These are phyloP conservation scores for Epinephelus cyanopodus DNA, from an alignment of 2,113 vertebrate genomes.

Conservation along the genomic window DNA sequence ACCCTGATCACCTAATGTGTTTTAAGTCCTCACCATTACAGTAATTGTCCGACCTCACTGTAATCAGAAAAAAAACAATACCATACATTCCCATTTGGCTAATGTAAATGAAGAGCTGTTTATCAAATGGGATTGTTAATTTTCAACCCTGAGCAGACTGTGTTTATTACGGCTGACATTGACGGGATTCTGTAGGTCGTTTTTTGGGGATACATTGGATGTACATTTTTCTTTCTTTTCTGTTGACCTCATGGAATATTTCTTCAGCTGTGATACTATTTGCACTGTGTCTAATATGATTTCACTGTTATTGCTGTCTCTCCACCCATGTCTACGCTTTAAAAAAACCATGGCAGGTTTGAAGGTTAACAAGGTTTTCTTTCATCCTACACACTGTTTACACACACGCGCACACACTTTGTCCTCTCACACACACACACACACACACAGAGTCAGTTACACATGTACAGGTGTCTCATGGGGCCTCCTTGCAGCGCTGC, in stretches of 20 bases:
- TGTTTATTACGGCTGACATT: neutral
- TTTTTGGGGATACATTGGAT: neutral
- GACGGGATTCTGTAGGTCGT: neutral
- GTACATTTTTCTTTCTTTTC: neutral
- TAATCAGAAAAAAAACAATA: slow-evolving; percentile 54
- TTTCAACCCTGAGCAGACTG: slow-evolving; percentile 18
- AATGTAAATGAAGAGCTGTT: slow-evolving; percentile 49
- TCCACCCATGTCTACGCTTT: neutral
- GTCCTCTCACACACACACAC: neutral
- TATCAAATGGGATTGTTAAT: slow-evolving; percentile 47
- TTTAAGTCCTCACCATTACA: slow-evolving; percentile 68
- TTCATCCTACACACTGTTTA: slow-evolving; percentile 34
- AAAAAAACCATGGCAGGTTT: slow-evolving; percentile 1
- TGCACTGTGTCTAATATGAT: neutral
- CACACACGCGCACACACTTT: slow-evolving; percentile 25
- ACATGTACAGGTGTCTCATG: slow-evolving; percentile 64
- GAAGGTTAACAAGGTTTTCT: slow-evolving; percentile 46
- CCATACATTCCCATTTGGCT: slow-evolving; percentile 38
- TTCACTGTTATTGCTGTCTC: neutral
- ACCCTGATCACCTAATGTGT: slow-evolving; percentile 61
- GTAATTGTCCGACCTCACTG: slow-evolving; percentile 54
- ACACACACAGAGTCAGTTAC: slow-evolving; percentile 30
- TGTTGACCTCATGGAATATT: neutral
- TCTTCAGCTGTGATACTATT: neutral
- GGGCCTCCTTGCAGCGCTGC: slow-evolving; percentile 42